phyloP scores from a whole-genome alignment of 1,140 invertebrate genomes.

The Drosophila sulfurigaster region DNA sequence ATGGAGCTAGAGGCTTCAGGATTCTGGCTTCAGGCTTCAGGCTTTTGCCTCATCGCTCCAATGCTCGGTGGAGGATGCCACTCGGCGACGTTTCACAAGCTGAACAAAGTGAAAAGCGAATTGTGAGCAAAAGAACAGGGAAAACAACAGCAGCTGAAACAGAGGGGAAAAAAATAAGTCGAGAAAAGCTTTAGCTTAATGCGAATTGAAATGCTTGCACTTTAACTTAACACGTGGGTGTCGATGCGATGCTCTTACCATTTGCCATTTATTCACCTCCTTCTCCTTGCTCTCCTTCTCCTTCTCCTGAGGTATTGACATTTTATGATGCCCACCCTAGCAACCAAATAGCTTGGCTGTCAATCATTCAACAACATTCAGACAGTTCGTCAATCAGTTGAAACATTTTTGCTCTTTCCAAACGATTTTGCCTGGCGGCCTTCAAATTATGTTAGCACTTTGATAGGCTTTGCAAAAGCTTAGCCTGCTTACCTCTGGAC shows the following conservation, averaged over 20 bases:
- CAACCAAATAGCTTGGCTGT: background rate
- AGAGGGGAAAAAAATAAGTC: background rate
- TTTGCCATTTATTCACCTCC: background rate
- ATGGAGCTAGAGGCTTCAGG: background rate
- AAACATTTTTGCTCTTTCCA: background rate
- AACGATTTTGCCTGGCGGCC: no score
- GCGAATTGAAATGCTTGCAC: constrained; percentile 71
- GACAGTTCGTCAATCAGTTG: constrained; percentile 27
- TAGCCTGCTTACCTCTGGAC: no score
- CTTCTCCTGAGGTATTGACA: constrained; percentile 28
- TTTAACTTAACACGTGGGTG: constrained; percentile 56
- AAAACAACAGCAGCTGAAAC: no score
- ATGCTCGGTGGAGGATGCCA: constrained; percentile 3
- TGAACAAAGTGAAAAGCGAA: constrained; percentile 60
- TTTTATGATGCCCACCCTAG: constrained; percentile 49
- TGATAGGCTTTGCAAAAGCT: background rate
- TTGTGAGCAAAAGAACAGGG: constrained; percentile 3
- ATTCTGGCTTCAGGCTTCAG: background rate
- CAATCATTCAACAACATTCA: constrained; percentile 19
- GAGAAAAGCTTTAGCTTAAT: constrained; percentile 63
- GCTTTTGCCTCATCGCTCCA: background rate
- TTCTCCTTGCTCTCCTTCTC: no score
- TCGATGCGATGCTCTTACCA: constrained; percentile 9
- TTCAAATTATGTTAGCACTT: background rate
- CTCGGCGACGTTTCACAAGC: constrained; percentile 42